phyloP scores from a whole-genome alignment of 1,140 invertebrate genomes.

The Panagrolaimus sp. region DNA sequence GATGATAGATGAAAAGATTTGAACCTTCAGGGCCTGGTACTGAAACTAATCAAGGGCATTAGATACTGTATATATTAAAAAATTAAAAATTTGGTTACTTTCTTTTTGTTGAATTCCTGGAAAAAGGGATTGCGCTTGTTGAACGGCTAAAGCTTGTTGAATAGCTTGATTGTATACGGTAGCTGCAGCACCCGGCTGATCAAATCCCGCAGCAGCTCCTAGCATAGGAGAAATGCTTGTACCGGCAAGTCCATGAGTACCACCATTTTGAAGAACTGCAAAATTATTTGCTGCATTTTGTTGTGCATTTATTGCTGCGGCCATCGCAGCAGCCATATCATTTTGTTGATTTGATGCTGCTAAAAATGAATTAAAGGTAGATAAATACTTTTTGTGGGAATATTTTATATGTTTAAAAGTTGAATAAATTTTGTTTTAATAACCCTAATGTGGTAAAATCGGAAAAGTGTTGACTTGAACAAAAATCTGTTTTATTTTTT shows the following conservation, averaged over 20 bases:
- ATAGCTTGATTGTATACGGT: constrained; percentile 76
- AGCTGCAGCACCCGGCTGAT: background rate
- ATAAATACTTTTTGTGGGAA: too few relatives aligned
- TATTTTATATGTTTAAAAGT: too few relatives aligned
- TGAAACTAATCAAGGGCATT: constrained; percentile 19
- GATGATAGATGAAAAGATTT: constrained; percentile 99
- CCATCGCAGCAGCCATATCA: constrained; percentile 12
- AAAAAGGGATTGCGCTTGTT: constrained; percentile 73
- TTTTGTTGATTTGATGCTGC: background rate
- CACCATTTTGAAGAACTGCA: background rate
- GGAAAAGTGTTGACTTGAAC: too few relatives aligned
- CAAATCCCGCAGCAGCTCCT: background rate
- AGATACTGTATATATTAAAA: background rate
- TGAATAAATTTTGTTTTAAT: too few relatives aligned
- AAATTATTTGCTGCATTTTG: background rate
- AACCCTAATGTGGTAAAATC: too few relatives aligned
- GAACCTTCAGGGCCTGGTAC: constrained; percentile 79
- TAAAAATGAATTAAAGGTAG: background rate
- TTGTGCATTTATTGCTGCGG: background rate
- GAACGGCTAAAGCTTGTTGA: constrained; percentile 79
- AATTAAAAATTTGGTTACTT: background rate
- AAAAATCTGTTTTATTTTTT: too few relatives aligned
- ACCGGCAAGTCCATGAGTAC: background rate
- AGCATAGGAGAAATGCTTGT: background rate
- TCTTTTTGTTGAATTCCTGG: constrained; percentile 64